Base-by-base conservation (phyloP, 2,888 invertebrate species). In the Aspidiotus rigidus region DNA sequence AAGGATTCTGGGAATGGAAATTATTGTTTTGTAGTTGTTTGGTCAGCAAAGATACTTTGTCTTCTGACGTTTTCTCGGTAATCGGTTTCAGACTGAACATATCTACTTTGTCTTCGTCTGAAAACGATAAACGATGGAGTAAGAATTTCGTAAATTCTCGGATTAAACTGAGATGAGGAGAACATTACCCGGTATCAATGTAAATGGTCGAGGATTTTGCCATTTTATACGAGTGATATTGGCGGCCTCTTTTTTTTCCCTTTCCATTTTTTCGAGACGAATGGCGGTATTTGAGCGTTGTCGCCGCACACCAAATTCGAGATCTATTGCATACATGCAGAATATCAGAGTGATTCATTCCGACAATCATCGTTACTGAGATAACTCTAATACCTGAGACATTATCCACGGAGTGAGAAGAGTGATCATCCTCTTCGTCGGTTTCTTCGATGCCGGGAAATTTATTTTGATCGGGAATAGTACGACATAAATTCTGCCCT, bases 271-370 rank as follows among this genome's bases (percentile, higher is more conserved):
- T 76, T 96, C 95, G 64, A 95, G 78, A 76, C 91, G 84, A 74
- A 90, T 89, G 10, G 93, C 90, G 15, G 94, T 94, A 77, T 93
- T 92, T 0, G 94, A 90, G 73, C 94, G 82, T 75, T 87, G 85
- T 62, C 89, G 80, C 74, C 81, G 83, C 9, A 78, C 78, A 73
- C 80, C 79, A 72, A 80, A 81, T 71, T 80, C 79, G 74, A 79
- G 78, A 72, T 81, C 81, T 81, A 55, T 54, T 39, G 40, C 16
- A 49, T 69, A 15, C 59, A 62, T 60, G 55, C 40, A 7, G 62
- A 63, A 40, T 16, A 42, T 62, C 44, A 70, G 54, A 42, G 55
- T 10, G 15, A 67, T 1, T 13, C 16, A 55, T 41, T 9, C 53
- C 7, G 54, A 53, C 53, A 16, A 64, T 54, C 42, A 69, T 55